phyloP scores from a whole-genome alignment of 2,113 vertebrate genomes.

The Microcebus murinus region DNA sequence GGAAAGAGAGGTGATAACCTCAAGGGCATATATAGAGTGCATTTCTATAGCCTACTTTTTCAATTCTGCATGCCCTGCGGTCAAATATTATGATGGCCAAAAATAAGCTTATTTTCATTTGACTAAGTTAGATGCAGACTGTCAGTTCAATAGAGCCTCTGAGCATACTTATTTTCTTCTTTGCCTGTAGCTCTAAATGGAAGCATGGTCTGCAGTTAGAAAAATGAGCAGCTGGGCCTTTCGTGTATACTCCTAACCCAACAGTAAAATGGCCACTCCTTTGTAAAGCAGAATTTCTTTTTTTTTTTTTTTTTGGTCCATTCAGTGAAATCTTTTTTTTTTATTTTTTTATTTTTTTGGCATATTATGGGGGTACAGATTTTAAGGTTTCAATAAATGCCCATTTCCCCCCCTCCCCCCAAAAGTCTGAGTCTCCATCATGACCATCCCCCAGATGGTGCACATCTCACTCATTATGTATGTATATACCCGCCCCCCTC shows the following conservation, averaged over 20 bases:
- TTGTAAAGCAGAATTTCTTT: conserved; percentile 42
- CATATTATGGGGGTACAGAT: too few species aligned
- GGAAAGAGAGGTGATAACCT: background rate
- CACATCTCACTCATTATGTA: too few species aligned
- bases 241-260: background rate
- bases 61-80: background rate
- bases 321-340: too few species aligned
- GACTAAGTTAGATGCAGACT: background rate
- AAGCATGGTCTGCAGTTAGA: background rate
- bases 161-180: background rate
- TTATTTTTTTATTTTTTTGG: too few species aligned
- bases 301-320: too few species aligned
- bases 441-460: too few species aligned
- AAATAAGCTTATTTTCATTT: conserved; percentile 39
- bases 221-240: conserved; percentile 15
- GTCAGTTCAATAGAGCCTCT: background rate
- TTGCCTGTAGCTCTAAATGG: background rate
- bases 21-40: background rate
- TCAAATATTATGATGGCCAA: background rate
- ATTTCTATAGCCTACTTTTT: background rate
- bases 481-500: too few species aligned
- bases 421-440: too few species aligned
- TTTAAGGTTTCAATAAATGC: too few species aligned
- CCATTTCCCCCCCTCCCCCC: too few species aligned
- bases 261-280: conserved; percentile 19